Evolutionary conservation across 2,113 vertebrate genomes (phyloP).

Genomic region (Rhabdomys dilectus): DNA sequence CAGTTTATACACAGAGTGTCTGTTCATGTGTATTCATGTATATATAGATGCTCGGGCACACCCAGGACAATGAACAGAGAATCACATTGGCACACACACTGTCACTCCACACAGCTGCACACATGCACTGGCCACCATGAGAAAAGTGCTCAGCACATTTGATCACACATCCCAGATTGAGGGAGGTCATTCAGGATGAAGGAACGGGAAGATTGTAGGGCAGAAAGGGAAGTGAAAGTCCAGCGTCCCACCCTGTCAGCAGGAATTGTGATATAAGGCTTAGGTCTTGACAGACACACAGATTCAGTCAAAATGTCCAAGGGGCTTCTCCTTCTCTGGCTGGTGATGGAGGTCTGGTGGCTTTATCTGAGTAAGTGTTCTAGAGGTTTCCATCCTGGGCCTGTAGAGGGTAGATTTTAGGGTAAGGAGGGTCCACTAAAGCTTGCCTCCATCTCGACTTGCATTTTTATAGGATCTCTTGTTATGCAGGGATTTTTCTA

Average conservation of each 20-base stretch:
- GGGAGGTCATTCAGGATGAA: conserved; percentile 9
- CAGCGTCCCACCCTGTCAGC: conserved; percentile 71
- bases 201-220: conserved; percentile 68
- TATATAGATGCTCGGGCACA: too few relatives aligned
- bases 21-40: too few relatives aligned
- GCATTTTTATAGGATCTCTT: background rate
- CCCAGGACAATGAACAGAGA: fast-evolving
- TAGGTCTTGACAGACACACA: background rate
- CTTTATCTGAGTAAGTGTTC: conserved; percentile 80
- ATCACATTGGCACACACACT: too few relatives aligned
- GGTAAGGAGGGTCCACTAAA: background rate
- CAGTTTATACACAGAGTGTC: background rate
- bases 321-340: conserved; percentile 63
- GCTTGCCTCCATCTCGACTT: background rate
- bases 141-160: conserved; percentile 64
- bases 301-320: conserved; percentile 72
- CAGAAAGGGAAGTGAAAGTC: conserved; percentile 76
- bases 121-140: background rate
- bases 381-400: background rate
- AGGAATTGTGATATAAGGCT: conserved; percentile 71
- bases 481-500: background rate
- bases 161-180: background rate
- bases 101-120: background rate
- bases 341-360: conserved; percentile 49
- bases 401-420: background rate